Base-by-base conservation (phyloP, 2,888 invertebrate species). In the Drosophila neoperkinsi region DNA sequence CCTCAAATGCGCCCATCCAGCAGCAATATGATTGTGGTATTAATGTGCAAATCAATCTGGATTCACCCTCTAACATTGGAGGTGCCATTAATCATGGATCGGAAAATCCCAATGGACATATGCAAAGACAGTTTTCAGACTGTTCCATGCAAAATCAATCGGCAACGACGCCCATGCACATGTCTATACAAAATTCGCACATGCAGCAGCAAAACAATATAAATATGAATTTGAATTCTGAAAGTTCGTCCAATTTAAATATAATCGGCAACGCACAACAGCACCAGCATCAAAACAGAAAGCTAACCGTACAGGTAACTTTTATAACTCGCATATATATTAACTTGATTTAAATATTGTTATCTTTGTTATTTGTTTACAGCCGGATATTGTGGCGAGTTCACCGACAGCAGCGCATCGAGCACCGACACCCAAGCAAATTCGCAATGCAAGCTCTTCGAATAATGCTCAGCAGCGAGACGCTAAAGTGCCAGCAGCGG, bases 31-130 rank as follows among this genome's bases (percentile, higher is more conserved):
- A 96, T 65, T 97, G 97, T 85, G 97, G 98, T 82, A 93, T 98
- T 71, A 98, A 97, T 92, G 97, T 97, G 67, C 97, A 97, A 91
- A 93, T 98, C 68, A 97, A 97, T 0, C 94, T 98, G 76, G 98
- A 98, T 92, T 98, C 98, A 0, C 98, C 98, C 0, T 96, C 97
- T 0, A 97, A 97, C 49, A 97, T 98, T 80, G 96, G 97, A 1
- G 97, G 96, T 55, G 97, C 98, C 92, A 95, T 98, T 93, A 96
- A 96, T 11, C 97, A 97, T 82, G 95, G 95, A 90, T 95, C 96
- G 0, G 96, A 96, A 81, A 94, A 94, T 41, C 94, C 94, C n/a
- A 95, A 95, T 56, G 95, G 95, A 0, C 91, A 95, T 25, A 94
- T 94, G 81, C 90, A 94, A 93, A 89, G 92, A 30, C 92, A 92